A percentile compares a stretch with the other conserved stretches of the same genome.
Evolutionary conservation across 2,113 vertebrate genomes (phyloP).

Genomic region (Chloropsis hardwickii): DNA sequence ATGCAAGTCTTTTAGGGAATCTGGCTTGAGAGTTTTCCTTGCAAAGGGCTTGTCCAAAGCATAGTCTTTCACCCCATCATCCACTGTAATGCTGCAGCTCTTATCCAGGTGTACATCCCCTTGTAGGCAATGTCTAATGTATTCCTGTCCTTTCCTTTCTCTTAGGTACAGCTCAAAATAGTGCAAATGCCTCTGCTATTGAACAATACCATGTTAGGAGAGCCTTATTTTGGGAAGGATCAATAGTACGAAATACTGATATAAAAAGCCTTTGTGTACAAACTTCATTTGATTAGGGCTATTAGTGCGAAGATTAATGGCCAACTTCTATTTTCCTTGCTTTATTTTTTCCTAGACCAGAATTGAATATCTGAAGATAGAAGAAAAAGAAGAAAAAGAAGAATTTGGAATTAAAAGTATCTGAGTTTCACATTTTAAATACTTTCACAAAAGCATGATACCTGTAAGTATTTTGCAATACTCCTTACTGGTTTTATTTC

Average conservation of each 20-base stretch:
- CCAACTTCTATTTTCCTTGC: not conserved
- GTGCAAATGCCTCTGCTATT: not conserved
- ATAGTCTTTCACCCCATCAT: rapidly evolving
- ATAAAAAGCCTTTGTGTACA: not conserved
- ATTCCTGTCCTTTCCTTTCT: not conserved
- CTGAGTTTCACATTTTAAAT: not conserved
- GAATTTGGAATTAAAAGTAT: not conserved
- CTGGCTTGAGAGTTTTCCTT: not conserved
- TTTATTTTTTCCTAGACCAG: not conserved
- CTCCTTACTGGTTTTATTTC: not conserved
- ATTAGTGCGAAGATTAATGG: not conserved
- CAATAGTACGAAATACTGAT: not conserved
- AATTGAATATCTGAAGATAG: not conserved
- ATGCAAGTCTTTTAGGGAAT: not conserved
- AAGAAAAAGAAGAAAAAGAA: too few species aligned
- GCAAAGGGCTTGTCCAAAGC: not conserved
- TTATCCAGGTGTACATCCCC: not conserved
- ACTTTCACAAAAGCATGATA: not conserved
- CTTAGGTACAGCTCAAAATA: not conserved
- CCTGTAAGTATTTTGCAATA: not conserved
- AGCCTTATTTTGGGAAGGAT: not conserved
- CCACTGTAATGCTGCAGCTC: not conserved
- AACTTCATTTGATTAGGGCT: not conserved
- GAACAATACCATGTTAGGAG: not conserved
- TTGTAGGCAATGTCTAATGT: not conserved